A percentile compares a stretch with the other conserved stretches of the same genome.
phyloP scores from a whole-genome alignment of 2,888 invertebrate genomes.

The Melanotus villosus region DNA sequence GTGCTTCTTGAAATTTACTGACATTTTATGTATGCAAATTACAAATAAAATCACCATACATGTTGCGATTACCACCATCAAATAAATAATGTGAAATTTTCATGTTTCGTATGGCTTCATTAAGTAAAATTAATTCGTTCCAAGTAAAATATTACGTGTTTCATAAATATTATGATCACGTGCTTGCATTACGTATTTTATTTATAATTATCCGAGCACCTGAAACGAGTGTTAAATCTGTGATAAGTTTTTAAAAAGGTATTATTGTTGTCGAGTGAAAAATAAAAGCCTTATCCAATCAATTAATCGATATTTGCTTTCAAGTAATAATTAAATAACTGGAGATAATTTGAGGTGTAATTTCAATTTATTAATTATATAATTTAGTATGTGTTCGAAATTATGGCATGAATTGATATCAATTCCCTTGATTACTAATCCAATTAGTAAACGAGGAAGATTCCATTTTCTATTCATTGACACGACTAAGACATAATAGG shows the following conservation, averaged over 20 bases:
- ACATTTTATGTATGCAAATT: too few species aligned
- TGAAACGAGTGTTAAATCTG: too few species aligned
- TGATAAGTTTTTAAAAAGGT: too few species aligned
- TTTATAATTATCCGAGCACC: too few species aligned
- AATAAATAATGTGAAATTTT: too few species aligned
- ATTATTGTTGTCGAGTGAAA: too few species aligned
- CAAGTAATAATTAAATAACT: neutral
- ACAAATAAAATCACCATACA: too few species aligned
- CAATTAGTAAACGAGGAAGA: slow-evolving; percentile 28
- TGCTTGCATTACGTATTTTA: too few species aligned
- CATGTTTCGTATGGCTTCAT: too few species aligned
- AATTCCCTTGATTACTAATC: slow-evolving; percentile 24
- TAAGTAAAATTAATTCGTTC: too few species aligned
- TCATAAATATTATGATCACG: neutral
- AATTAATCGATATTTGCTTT: neutral
- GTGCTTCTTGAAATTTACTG: too few species aligned
- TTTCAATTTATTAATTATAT: slow-evolving; percentile 9
- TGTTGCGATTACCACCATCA: too few species aligned
- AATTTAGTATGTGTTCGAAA: neutral
- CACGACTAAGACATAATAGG: slow-evolving; percentile 24
- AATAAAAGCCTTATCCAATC: neutral
- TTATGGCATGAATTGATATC: slow-evolving; percentile 8
- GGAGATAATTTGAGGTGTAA: neutral
- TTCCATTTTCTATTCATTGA: slow-evolving; percentile 27
- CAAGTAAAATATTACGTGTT: neutral